phyloP scores from a whole-genome alignment of 2,797 vertebrate species.

The Rousettus madagascariensis region DNA sequence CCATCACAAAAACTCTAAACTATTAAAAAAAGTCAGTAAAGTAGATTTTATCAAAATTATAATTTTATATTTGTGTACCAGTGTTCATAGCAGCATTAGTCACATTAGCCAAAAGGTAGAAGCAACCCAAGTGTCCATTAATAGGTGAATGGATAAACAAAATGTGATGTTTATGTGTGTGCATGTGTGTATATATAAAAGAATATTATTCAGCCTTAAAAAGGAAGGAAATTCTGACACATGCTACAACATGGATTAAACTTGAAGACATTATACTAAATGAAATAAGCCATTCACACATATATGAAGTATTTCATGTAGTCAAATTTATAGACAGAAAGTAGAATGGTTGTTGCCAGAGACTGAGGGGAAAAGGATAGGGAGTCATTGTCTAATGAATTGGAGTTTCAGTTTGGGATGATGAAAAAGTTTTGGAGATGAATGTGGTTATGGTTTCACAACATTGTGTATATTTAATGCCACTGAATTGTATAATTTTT shows the following conservation, averaged over 20 bases:
- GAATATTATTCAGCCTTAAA: background rate
- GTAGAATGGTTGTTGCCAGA: background rate
- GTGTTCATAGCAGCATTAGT: background rate
- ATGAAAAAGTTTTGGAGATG: background rate
- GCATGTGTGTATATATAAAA: background rate
- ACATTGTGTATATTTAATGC: background rate
- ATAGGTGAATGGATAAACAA: background rate
- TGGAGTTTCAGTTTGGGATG: background rate
- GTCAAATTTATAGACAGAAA: background rate
- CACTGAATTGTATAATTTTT: background rate
- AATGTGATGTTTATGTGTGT: background rate
- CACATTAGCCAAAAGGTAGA: background rate
- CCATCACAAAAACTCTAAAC: background rate
- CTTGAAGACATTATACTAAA: background rate
- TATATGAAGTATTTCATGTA: background rate
- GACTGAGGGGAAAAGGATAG: too few species aligned
- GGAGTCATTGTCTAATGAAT: background rate
- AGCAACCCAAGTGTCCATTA: background rate
- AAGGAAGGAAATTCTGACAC: background rate
- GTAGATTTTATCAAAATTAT: background rate
- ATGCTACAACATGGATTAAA: background rate
- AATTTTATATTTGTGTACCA: background rate
- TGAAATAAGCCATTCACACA: background rate
- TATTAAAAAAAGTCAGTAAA: background rate
- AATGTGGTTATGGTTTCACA: background rate